Percentiles rank a stretch among this genome's conserved stretches.
Evolutionary conservation across 2,797 vertebrate species (phyloP).

Genomic region (Oophaga sylvatica): DNA sequence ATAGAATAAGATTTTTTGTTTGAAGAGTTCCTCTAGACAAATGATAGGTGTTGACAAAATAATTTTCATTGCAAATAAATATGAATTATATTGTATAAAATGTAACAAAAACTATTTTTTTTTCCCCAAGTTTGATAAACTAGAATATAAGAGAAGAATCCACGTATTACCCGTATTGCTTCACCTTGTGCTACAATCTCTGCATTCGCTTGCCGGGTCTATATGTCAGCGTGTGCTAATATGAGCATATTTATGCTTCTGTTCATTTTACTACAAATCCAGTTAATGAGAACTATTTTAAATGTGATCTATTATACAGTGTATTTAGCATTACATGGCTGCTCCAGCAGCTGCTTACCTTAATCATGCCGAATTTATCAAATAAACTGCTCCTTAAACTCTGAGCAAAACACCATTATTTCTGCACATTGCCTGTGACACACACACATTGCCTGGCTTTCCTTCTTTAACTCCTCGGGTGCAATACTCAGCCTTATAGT

Average conservation of each 20-base stretch:
- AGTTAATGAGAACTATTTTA: constrained; percentile 48
- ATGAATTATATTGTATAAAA: too few species aligned
- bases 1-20: too few species aligned
- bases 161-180: background rate
- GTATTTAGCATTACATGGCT: constrained; percentile 44
- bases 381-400: constrained; percentile 35
- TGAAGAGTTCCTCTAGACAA: too few species aligned
- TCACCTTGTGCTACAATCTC: background rate
- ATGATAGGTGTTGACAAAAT: too few species aligned
- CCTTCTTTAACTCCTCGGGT: background rate
- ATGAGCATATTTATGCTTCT: constrained; percentile 41
- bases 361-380: constrained; percentile 45
- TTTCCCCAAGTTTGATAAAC: background rate
- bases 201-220: constrained; percentile 14
- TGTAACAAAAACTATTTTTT: background rate
- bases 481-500: constrained; percentile 23
- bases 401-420: constrained; percentile 43
- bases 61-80: too few species aligned
- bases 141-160: background rate
- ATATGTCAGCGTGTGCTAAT: constrained; percentile 12
- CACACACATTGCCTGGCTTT: background rate
- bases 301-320: constrained; percentile 46
- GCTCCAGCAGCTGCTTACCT: constrained; percentile 46
- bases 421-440: constrained; percentile 18
- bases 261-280: constrained; percentile 34